These are phyloP conservation scores for Nettapus auritus DNA, from an alignment of 2,113 vertebrate genomes.

Conservation along the genomic window DNA sequence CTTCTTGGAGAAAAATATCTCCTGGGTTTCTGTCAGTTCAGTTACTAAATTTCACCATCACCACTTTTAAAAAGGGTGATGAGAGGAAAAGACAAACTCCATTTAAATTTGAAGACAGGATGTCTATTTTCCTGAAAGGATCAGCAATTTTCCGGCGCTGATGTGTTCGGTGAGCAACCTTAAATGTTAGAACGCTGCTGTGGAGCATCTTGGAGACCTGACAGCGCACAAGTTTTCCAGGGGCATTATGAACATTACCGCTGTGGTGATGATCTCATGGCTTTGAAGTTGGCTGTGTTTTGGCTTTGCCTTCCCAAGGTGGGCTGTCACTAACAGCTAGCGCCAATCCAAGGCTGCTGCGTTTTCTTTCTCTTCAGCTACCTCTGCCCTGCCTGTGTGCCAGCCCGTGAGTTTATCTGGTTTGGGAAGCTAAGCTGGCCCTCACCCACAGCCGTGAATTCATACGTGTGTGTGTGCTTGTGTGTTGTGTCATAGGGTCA, in stretches of 20 bases:
- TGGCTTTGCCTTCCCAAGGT: not conserved
- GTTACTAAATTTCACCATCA: not conserved
- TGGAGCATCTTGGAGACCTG: not conserved
- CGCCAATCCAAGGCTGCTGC: not conserved
- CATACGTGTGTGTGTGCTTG: not conserved
- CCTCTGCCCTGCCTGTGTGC: not conserved
- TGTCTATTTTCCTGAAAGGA: not conserved
- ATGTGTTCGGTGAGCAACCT: not conserved
- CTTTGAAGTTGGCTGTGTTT: not conserved
- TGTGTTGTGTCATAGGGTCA: not conserved
- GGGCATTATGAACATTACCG: not conserved
- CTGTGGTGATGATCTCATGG: not conserved
- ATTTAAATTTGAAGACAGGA: not conserved
- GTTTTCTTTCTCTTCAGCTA: not conserved
- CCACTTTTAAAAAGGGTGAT: not conserved
- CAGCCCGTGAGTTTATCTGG: not conserved
- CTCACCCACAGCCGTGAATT: accelerated
- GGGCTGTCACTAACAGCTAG: not conserved
- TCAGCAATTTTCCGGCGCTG: not conserved
- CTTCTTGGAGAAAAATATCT: not conserved
- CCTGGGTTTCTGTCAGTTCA: not conserved
- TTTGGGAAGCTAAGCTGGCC: not conserved
- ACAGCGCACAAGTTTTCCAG: not conserved
- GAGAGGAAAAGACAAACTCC: not conserved
- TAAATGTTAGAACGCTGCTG: not conserved